Percentiles rank a stretch among this genome's conserved stretches.
phyloP scores from a whole-genome alignment of 2,113 vertebrate species.

The Entelurus aequoreus region DNA sequence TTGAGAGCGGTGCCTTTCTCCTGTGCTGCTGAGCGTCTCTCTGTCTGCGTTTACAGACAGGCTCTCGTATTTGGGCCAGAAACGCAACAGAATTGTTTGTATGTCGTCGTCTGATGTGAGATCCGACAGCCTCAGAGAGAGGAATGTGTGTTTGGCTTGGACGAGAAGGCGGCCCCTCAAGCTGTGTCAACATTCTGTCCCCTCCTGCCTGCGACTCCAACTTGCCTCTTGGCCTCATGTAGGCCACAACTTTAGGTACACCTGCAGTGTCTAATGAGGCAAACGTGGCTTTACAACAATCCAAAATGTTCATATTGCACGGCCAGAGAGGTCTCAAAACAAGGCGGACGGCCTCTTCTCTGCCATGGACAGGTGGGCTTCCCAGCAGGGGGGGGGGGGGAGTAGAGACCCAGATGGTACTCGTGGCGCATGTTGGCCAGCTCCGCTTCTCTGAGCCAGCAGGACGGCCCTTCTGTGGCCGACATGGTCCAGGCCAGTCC shows the following conservation, averaged over 20 bases:
- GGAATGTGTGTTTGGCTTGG: slow-evolving; percentile 61
- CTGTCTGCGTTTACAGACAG: slow-evolving; percentile 19
- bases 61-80: slow-evolving; percentile 26
- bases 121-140: slow-evolving; percentile 60
- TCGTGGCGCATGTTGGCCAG: slow-evolving; percentile 52
- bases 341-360: not conserved
- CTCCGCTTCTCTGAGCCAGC: slow-evolving; percentile 62
- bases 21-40: slow-evolving; percentile 1
- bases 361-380: slow-evolving; percentile 43
- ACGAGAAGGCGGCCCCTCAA: slow-evolving; percentile 51
- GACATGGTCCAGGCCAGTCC: slow-evolving; percentile 64
- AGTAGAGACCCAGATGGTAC: slow-evolving; percentile 58
- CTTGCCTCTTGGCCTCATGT: slow-evolving; percentile 19
- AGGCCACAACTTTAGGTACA: not conserved
- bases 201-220: not conserved
- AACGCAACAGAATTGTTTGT: slow-evolving; percentile 30
- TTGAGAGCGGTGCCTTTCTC: too few species aligned
- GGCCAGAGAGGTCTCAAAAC: too few species aligned
- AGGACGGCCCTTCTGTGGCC: slow-evolving; percentile 70
- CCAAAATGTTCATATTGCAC: too few species aligned
- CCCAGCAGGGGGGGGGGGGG: slow-evolving; percentile 54
- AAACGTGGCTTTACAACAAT: too few species aligned
- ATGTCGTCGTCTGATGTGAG: slow-evolving; percentile 46
- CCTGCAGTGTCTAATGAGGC: not conserved
- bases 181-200: slow-evolving; percentile 64